Evolutionary conservation across 2,888 invertebrate species (phyloP).

Genomic region (Tetramorium bicarinatum): DNA sequence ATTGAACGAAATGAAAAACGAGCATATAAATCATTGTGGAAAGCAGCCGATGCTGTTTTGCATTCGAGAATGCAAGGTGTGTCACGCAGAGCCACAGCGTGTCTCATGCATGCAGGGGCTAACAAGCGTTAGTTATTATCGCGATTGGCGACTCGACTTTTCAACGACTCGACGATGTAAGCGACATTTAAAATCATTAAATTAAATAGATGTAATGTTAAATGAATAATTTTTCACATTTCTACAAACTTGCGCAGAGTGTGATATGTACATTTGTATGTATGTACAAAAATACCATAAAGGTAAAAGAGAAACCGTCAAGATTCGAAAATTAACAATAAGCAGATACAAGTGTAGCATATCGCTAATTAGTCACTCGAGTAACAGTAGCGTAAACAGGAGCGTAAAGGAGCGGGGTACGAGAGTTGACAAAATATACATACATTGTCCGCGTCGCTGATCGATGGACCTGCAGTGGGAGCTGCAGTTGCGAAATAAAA

Average conservation of each 20-base stretch:
- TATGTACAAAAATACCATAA: not conserved
- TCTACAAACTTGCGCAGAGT: not conserved
- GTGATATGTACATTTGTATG: not conserved
- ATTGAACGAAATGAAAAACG: conserved; percentile 10
- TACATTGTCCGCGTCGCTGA: conserved; percentile 40
- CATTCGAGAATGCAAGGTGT: conserved; percentile 8
- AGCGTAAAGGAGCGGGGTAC: not conserved
- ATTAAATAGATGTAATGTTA: not conserved
- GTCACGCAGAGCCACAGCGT: conserved; percentile 23
- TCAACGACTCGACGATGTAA: not conserved
- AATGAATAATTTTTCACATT: not conserved
- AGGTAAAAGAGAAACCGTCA: not conserved
- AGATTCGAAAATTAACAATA: not conserved
- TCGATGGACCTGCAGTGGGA: conserved; percentile 67
- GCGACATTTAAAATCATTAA: not conserved
- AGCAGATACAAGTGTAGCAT: too few relatives aligned
- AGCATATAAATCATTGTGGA: conserved; percentile 24
- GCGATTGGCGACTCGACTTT: not conserved
- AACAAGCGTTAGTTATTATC: not conserved
- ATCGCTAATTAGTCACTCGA: not conserved
- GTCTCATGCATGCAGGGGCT: conserved; percentile 3
- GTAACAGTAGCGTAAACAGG: not conserved
- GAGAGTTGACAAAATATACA: not conserved
- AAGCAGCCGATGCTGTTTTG: conserved; percentile 21
- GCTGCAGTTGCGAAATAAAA: conserved; percentile 67